A percentile compares a stretch with the other conserved stretches of the same genome.
phyloP scores from a whole-genome alignment of 2,797 vertebrate genomes.

The Sebastes matsubarae region DNA sequence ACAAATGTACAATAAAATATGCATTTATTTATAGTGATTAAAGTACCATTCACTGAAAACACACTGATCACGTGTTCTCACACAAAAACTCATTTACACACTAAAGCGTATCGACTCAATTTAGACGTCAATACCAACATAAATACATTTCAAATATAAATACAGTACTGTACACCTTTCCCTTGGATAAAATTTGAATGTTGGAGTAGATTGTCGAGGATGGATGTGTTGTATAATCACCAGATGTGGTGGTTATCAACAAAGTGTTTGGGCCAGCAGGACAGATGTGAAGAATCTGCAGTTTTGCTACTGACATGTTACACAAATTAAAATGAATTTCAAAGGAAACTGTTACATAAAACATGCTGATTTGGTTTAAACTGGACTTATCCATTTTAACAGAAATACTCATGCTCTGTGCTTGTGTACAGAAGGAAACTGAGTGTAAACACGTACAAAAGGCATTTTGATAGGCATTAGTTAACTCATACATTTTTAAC shows the following conservation, averaged over 20 bases:
- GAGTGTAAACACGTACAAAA: conserved; percentile 39
- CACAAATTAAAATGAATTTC: not conserved
- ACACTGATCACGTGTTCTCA: conserved; percentile 29
- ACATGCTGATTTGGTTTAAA: conserved; percentile 43
- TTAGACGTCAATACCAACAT: conserved; percentile 45
- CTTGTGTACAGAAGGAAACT: conserved; percentile 15
- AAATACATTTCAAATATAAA: conserved; percentile 68
- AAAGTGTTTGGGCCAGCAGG: not conserved
- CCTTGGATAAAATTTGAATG: conserved; percentile 17
- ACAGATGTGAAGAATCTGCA: not conserved
- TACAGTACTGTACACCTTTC: conserved; percentile 60
- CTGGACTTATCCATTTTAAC: conserved; percentile 1
- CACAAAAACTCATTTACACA: conserved; percentile 31
- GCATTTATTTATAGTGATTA: conserved; percentile 79
- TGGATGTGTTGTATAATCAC: not conserved
- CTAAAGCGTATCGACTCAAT: conserved; percentile 5
- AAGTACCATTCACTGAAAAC: conserved; percentile 59
- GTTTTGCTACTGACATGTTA: not conserved
- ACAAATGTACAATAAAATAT: conserved; percentile 76
- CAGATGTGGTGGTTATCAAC: not conserved
- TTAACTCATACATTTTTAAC: not conserved
- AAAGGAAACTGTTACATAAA: not conserved
- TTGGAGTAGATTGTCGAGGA: conserved; percentile 52
- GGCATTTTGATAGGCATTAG: conserved; percentile 25
- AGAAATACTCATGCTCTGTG: conserved; percentile 22